These are phyloP conservation scores for Leptopterna dolabrata DNA, from an alignment of 2,888 invertebrate species.

Conservation along the genomic window DNA sequence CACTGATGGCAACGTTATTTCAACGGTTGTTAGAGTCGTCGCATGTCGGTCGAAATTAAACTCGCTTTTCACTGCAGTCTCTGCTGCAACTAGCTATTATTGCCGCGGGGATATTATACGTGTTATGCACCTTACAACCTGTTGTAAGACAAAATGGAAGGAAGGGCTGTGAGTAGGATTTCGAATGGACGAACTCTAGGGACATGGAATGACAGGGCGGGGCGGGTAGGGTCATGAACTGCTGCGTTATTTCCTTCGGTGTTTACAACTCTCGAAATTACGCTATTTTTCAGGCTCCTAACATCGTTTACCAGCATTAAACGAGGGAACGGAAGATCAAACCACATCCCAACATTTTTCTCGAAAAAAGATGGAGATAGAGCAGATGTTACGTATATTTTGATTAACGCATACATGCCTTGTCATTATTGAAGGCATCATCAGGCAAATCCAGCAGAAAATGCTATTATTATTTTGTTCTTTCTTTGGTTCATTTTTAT, in stretches of 20 bases:
- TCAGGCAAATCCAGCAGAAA: no score
- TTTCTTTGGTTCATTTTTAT: no score
- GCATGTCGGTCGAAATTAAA: background rate
- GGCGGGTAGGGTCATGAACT: background rate
- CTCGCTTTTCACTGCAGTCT: background rate
- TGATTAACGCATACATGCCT: no score
- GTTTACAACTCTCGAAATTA: conserved; percentile 21
- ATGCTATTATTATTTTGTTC: no score
- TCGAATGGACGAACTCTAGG: background rate
- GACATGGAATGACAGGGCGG: conserved; percentile 1
- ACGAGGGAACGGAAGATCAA: conserved; percentile 22
- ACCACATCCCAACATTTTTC: no score
- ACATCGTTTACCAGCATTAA: conserved; percentile 18
- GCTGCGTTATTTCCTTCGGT: conserved; percentile 36
- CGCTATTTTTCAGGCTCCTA: background rate
- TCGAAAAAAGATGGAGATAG: no score
- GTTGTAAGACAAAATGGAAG: background rate
- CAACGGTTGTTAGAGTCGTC: background rate
- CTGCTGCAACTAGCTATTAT: background rate
- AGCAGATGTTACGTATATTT: no score
- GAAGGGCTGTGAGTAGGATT: background rate
- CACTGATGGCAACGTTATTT: background rate
- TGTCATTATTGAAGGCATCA: no score
- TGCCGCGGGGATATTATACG: conserved; percentile 3
- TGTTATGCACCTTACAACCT: background rate